Evolutionary conservation across 2,113 vertebrate genomes (phyloP).

Genomic region (Brachypodius melanocephalos): DNA sequence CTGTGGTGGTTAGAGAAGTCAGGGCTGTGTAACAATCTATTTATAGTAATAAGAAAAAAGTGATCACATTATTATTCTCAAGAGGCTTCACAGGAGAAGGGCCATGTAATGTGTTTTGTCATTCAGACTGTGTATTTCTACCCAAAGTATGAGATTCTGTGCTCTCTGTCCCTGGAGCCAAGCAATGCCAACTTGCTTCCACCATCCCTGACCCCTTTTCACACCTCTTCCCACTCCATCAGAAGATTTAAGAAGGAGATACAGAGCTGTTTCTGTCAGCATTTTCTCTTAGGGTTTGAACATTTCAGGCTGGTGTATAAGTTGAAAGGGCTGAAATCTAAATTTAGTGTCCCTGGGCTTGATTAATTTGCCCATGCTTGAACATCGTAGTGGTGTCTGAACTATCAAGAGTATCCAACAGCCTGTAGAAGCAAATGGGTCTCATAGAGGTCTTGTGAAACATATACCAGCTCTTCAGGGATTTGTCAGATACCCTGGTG

Average conservation of each 20-base stretch:
- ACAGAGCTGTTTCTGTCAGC: not conserved
- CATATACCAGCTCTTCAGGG: not conserved
- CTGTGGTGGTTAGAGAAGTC: not conserved
- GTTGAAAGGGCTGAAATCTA: not conserved
- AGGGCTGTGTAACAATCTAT: not conserved
- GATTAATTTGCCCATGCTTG: not conserved
- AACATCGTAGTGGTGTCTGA: not conserved
- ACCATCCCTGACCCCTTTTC: not conserved
- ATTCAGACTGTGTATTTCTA: not conserved
- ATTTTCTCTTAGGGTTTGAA: not conserved
- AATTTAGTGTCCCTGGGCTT: not conserved
- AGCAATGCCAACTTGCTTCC: not conserved
- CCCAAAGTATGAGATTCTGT: not conserved
- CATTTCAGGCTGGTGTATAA: not conserved
- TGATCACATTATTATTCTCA: not conserved
- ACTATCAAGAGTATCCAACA: not conserved
- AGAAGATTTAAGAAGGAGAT: not conserved
- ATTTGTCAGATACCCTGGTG: not conserved
- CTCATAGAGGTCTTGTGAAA: not conserved
- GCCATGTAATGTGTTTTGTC: not conserved
- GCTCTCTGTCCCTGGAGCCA: not conserved
- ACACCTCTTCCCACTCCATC: accelerated
- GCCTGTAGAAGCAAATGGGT: not conserved
- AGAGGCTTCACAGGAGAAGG: not conserved
- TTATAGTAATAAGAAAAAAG: not conserved